Evolutionary conservation across 2,888 invertebrate genomes (phyloP).

Genomic region (Polyploca ridens): DNA sequence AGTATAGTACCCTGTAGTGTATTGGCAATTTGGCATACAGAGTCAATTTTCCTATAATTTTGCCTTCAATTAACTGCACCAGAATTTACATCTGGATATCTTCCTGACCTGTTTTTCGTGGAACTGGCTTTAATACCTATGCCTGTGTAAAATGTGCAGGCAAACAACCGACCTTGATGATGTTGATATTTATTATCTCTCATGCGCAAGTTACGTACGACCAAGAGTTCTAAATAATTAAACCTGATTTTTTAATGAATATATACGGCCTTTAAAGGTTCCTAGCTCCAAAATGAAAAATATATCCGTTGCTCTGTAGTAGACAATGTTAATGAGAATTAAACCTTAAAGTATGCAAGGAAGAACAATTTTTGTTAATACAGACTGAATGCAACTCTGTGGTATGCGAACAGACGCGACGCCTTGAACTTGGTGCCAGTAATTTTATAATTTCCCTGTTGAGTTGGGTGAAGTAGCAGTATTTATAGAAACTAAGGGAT

Average conservation of each 20-base stretch:
- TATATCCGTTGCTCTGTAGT: conserved; percentile 23
- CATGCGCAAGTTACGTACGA: conserved; percentile 43
- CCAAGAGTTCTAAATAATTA: conserved; percentile 58
- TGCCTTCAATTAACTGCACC: too few species aligned
- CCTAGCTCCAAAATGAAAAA: conserved; percentile 60
- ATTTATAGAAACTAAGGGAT: too few species aligned
- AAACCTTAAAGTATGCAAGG: conserved; percentile 38
- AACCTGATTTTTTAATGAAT: conserved; percentile 59
- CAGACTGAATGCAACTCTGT: conserved; percentile 24
- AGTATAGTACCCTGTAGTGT: too few species aligned
- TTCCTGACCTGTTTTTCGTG: conserved; percentile 1
- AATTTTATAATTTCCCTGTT: conserved; percentile 37
- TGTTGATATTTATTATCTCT: conserved; percentile 39
- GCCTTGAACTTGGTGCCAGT: conserved; percentile 55
- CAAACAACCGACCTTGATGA: conserved; percentile 61
- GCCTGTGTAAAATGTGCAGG: conserved; percentile 38
- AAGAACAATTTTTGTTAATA: conserved; percentile 27
- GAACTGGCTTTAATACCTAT: conserved; percentile 22
- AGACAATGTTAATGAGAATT: conserved; percentile 43
- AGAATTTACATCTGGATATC: too few species aligned
- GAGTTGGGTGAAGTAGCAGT: conserved; percentile 17
- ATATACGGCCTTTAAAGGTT: conserved; percentile 66
- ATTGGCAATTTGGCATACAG: too few species aligned
- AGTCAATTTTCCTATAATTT: too few species aligned
- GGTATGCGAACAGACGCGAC: conserved; percentile 45